Evolutionary conservation across 2,113 vertebrate genomes (phyloP).

Genomic region (Alligator sinensis): DNA sequence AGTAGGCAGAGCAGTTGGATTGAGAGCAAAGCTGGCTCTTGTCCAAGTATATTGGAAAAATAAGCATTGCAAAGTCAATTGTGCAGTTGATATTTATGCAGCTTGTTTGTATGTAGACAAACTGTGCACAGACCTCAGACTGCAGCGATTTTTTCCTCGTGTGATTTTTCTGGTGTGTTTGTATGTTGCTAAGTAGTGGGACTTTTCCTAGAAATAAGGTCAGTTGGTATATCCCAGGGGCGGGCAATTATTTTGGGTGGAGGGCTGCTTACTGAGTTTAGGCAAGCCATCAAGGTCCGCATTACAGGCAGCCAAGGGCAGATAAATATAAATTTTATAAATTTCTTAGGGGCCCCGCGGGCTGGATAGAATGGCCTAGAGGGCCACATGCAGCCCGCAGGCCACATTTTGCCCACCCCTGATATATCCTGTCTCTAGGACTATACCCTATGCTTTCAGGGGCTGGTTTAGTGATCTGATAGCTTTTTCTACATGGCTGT

Average conservation of each 20-base stretch:
- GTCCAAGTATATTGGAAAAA: conserved; percentile 9
- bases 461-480: background rate
- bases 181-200: background rate
- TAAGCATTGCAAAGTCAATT: conserved; percentile 43
- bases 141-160: background rate
- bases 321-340: too few species aligned
- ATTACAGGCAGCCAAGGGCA: too few species aligned
- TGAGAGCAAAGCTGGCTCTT: conserved; percentile 49
- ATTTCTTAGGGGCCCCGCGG: too few species aligned
- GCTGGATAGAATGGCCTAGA: too few species aligned
- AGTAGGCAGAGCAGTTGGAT: conserved; percentile 25
- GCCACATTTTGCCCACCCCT: background rate
- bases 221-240: background rate
- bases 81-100: background rate
- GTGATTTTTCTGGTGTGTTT: background rate
- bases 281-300: too few species aligned
- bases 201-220: background rate
- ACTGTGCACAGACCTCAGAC: background rate
- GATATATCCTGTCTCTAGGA: background rate
- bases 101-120: conserved; percentile 32
- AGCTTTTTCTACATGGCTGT: background rate
- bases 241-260: too few species aligned
- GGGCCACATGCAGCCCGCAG: too few species aligned
- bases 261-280: too few species aligned
- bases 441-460: background rate